Evolutionary conservation across 2,797 vertebrate species (phyloP), one percentile per base, ranked within the genome.

Genomic region (Choloepus didactylus): DNA sequence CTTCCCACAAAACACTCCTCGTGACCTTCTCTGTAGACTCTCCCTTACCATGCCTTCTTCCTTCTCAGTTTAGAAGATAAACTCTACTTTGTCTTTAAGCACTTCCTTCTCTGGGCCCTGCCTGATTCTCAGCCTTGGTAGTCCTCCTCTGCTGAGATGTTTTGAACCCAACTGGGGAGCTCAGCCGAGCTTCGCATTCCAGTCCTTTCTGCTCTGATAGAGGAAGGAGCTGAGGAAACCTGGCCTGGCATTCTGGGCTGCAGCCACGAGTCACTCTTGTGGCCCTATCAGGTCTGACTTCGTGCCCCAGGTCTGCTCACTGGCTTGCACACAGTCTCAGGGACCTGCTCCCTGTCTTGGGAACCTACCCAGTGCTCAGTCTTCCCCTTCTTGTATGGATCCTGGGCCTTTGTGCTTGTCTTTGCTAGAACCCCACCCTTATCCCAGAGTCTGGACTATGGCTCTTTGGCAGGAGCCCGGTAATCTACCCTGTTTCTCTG

Each of bases 131-230:
- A 18, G 27, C 19, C 31, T 80, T 19, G 16, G 9, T 1, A 11
- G 23, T 29, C 23, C 27, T 86, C 85, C 62, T 23, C 66, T 67
- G 5, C 3, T 16, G 44, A 56, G 41, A 6, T 23, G 27, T 19
- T 44, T 51, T 29, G 66, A 66, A 60, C 10, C 12, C 44, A 56
- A 12, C 5, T 14, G 10, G 4, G 46, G 56, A 3, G 18, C 46
- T 59, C 18, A 15, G 5, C 11, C 15, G 4, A 18, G 23, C 0
- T 0, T 31, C 35, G 2, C 1, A 29, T 9, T 46, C 2, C 5
- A 60, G 41, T 9, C 1, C 54, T 82, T 46, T 69, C 44, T 81
- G 19, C 9, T 11, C 4, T 2, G 6, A 29, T 69, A 4, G 9
- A 9, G 8, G 15, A 51, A 12, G 29, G 51, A 29, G 29, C 51